A percentile compares a stretch with the other conserved stretches of the same genome.
These are phyloP conservation scores for Cloeon dipterum DNA, from an alignment of 2,888 invertebrate genomes.

Conservation along the genomic window DNA sequence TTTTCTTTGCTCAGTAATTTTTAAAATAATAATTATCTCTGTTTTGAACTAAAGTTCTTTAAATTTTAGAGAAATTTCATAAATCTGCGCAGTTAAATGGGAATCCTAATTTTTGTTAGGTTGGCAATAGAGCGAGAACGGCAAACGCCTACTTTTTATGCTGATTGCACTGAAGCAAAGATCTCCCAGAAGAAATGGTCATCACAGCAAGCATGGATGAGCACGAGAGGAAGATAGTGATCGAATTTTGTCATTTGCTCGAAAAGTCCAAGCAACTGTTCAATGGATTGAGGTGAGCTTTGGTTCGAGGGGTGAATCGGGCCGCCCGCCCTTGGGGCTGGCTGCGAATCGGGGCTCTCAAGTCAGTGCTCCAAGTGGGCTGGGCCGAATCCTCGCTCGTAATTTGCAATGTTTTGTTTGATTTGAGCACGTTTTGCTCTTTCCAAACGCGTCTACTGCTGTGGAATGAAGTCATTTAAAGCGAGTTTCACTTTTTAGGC, in stretches of 20 bases:
- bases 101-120: no score
- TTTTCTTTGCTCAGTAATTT: no score
- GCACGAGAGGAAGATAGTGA: slow-evolving; percentile 74
- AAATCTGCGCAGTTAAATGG: no score
- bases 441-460: no score
- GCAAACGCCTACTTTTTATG: slow-evolving; percentile 1
- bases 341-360: background rate
- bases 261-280: slow-evolving; percentile 95
- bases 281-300: slow-evolving; percentile 65
- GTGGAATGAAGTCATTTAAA: no score
- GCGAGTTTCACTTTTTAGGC: no score
- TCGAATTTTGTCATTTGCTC: slow-evolving; percentile 86
- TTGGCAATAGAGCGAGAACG: no score
- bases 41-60: no score
- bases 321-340: background rate
- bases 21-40: no score
- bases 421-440: no score
- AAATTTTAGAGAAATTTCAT: no score
- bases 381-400: background rate
- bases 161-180: no score
- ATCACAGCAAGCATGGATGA: slow-evolving; percentile 63
- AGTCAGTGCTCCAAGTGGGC: background rate
- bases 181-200: slow-evolving; percentile 17
- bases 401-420: background rate
- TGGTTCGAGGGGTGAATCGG: background rate